Evolutionary conservation across 2,113 vertebrate species (phyloP).

Genomic region (Agapornis roseicollis): DNA sequence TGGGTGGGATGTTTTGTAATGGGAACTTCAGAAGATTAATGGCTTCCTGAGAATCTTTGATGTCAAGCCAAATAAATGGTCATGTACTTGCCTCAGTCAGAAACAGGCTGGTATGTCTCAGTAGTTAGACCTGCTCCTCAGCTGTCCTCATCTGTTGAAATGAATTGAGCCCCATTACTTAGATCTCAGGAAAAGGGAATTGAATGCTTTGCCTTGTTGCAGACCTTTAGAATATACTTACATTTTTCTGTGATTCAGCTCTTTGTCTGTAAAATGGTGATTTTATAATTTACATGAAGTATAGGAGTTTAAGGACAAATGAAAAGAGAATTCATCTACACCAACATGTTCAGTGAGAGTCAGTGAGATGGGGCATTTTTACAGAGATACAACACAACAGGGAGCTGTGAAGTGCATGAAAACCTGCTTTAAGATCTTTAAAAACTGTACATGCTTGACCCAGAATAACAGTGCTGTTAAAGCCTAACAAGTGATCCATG

Average conservation of each 20-base stretch:
- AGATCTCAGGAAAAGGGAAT: not conserved
- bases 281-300: not conserved
- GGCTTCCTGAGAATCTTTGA: not conserved
- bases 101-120: not conserved
- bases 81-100: not conserved
- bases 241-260: not conserved
- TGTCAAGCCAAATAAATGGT: not conserved
- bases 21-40: not conserved
- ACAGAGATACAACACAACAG: not conserved
- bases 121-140: not conserved
- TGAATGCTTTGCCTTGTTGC: not conserved
- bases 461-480: not conserved
- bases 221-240: not conserved
- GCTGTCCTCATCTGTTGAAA: not conserved
- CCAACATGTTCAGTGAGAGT: not conserved
- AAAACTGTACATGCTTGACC: not conserved
- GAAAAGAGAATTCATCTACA: not conserved
- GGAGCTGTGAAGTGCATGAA: not conserved
- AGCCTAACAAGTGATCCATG: not conserved
- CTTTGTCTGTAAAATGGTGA: not conserved
- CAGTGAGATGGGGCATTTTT: not conserved
- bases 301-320: not conserved
- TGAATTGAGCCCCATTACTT: not conserved
- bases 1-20: not conserved
- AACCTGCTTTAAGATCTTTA: not conserved